Evolutionary conservation across 2,888 invertebrate genomes (phyloP), one percentile per base, ranked within the genome.

Genomic region (Eupeodes luniger): DNA sequence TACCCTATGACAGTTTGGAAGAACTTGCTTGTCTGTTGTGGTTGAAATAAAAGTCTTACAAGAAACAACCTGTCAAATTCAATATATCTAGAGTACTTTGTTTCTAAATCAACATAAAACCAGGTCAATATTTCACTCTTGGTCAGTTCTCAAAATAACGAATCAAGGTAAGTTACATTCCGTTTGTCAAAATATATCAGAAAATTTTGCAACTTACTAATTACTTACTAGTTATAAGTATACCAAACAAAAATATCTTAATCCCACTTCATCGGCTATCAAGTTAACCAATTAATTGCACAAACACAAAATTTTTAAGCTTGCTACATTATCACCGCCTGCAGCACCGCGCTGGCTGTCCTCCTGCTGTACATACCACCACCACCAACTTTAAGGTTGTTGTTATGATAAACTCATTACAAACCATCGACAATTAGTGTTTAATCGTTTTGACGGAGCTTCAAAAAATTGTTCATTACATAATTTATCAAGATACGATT

Each of bases 401-500:
- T 66, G 47, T 66, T 66, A 66, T 66, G 64, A 66, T 47, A 66
- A 49, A 49, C 49, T 66, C 49, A 51, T 66, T 66, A 47, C 66
- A 66, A 49, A 27, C 14, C 0, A 14, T 66, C 47, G 49, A 66
- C 66, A 2, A 49, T 44, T 44, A 62, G 40, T 62, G 62, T 62
- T 16, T 1, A 40, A 11, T 44, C 16, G 16, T 64, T 49, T 66
- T 66, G 49, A 49, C 34, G 10, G 10, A 66, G 49, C 66, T 27
- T 49, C 49, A 66, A 66, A 66, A 66, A 66, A 34, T 34, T 64
- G 19, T 49, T 34, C 66, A 51, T 47, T 14, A 47, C n/a, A 66
- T 66, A 27, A 66, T 51, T 66, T 34, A 66, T 9, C 34, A 14
- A 66, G 66, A 27, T 47, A 49, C 2, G 14, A 14, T 47, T 66